Base-by-base conservation (phyloP, 2,113 vertebrate species). In the Grus americana region DNA sequence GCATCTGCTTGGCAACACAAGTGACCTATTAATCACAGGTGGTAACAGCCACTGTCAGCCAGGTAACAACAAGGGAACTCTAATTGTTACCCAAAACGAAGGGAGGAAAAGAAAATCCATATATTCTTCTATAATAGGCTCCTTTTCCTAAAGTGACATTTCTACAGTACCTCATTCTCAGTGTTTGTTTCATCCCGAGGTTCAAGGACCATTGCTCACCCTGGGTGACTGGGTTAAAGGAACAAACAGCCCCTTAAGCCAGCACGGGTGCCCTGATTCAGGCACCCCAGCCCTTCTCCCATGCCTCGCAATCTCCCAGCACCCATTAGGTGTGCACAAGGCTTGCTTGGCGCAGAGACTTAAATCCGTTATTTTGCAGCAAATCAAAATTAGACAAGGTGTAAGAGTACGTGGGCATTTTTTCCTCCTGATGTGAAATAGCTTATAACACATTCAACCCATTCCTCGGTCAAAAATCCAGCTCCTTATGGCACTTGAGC, bases 231-330 rank as follows among this genome's bases (percentile, higher is more conserved):
- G 12, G 29, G 12, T 27, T 36, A 24, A 32, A 49, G n/a, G 47
- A 86, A 16, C 26, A 34, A 44, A 24, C 10, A 75, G 30, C 42
- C 55, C 68, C 36, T 36, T 5, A 32, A 57, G 17, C 21, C 21
- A 0, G 0, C 24, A n/a, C 0, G 2, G 21, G 30, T 23, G 26
- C 54, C 55, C 34, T 1, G 1, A 30, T n/a, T 14, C 13, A 18
- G 49, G 58, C 27, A 50, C 3, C 27, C 36, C 36, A 32, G 44
- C 57, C 57, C 18, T 34, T 42, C 24, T 55, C 22, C 44, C 68
- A 40, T 2, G 2, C 32, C n/a, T 40, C 3, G 0, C 65, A 82
- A 36, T 23, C n/a, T 58, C 58, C 27, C 16, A 46, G 27, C 52
- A 44, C 44, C 44, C 44, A 20, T 27, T 19, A 50, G 34, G 12